These are phyloP conservation scores for Eurystomus glaucurus DNA, from an alignment of 2,797 vertebrate species.

Conservation along the genomic window DNA sequence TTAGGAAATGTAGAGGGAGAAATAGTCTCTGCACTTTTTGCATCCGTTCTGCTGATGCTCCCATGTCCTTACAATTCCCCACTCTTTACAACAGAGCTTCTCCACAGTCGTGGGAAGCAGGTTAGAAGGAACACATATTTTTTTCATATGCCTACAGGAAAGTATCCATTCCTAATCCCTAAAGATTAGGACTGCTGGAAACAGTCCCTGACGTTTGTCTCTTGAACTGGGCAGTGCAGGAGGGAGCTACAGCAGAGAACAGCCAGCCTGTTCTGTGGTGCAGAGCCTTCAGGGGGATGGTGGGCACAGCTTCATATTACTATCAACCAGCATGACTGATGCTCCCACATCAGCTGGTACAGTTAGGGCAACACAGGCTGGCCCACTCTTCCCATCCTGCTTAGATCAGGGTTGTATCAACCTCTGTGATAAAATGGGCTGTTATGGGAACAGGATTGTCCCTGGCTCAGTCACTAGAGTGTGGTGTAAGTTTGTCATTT, in stretches of 20 bases:
- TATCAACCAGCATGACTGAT: accelerated
- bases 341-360: neutral
- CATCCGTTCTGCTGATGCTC: neutral
- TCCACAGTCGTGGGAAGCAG: neutral
- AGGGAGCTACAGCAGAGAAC: neutral
- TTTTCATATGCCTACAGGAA: neutral
- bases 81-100: neutral
- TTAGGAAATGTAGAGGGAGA: neutral
- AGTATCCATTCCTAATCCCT: neutral
- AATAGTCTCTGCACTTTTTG: neutral
- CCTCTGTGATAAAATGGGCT: neutral
- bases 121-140: neutral
- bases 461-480: neutral
- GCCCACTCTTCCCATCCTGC: neutral
- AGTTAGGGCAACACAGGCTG: too few relatives aligned
- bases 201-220: neutral
- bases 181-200: neutral
- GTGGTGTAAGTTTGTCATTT: neutral
- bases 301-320: neutral
- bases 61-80: neutral
- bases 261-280: neutral
- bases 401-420: neutral
- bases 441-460: neutral
- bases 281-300: neutral
- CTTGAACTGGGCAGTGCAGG: accelerated